Conservation (phyloP, 2,113 vertebrate genomes). For the Salvelinus sp. region DNA sequence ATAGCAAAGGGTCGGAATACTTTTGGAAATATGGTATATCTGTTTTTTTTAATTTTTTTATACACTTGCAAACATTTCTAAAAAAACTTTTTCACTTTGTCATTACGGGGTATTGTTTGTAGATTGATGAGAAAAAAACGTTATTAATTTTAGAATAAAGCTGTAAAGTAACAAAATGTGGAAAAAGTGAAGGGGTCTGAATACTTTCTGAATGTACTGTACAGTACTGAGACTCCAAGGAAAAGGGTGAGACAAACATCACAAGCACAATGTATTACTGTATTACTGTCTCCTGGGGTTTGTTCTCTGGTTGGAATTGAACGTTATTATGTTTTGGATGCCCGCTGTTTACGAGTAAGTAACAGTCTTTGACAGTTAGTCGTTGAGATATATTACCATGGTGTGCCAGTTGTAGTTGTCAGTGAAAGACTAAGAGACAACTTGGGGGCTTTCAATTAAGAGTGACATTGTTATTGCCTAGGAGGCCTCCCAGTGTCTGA, state of each 20-base stretch:
- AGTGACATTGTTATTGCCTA: constrained; percentile 41
- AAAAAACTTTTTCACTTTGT: no score
- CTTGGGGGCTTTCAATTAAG: constrained; percentile 46
- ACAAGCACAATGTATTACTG: neutral
- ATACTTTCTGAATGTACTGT: no score
- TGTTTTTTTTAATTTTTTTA: no score
- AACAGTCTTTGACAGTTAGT: constrained; percentile 43
- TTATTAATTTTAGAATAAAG: no score
- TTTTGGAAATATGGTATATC: no score
- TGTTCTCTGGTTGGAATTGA: constrained; percentile 8
- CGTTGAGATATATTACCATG: constrained; percentile 35
- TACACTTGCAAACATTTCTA: no score
- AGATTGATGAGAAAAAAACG: no score
- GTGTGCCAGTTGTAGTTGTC: constrained; percentile 28
- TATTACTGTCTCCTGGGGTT: constrained; percentile 8
- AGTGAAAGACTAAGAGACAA: constrained; percentile 23
- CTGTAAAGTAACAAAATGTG: no score
- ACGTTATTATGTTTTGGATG: constrained; percentile 2
- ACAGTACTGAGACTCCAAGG: constrained; percentile 21
- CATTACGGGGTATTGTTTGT: no score
- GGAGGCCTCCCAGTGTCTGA: constrained; percentile 13
- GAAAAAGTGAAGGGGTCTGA: no score
- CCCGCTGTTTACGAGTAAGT: constrained; percentile 40
- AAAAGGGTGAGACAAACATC: constrained; percentile 27
- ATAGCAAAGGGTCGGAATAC: no score